Conservation (phyloP, 2,888 invertebrate species). For the Caenorhabditis sp. region DNA sequence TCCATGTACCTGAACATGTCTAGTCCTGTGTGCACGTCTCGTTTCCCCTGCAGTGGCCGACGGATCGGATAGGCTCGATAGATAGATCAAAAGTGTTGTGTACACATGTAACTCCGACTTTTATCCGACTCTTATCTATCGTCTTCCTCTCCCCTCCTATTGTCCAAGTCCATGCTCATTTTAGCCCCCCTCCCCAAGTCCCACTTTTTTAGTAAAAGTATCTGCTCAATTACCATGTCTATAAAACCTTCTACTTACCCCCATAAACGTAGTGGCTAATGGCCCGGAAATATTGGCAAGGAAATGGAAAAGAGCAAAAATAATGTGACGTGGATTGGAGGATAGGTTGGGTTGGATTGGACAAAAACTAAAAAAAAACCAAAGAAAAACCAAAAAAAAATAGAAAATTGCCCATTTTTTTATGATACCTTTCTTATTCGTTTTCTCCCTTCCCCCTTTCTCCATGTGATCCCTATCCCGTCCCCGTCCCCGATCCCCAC, state of each 20-base stretch:
- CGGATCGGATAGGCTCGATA: constrained; percentile 11
- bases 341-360: too few species aligned
- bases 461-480: neutral
- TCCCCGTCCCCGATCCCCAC: too few species aligned
- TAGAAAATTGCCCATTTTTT: constrained; percentile 24
- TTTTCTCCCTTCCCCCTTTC: neutral
- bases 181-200: too few species aligned
- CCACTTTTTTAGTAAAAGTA: too few species aligned
- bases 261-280: constrained; percentile 27
- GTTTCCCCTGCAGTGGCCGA: constrained; percentile 40
- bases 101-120: constrained; percentile 64
- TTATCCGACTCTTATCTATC: too few species aligned
- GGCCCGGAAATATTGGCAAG: constrained; percentile 39
- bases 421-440: constrained; percentile 21
- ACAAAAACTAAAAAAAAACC: too few species aligned
- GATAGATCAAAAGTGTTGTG: constrained; percentile 67
- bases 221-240: constrained; percentile 49
- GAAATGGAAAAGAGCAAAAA: constrained; percentile 18
- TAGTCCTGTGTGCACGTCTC: constrained; percentile 46
- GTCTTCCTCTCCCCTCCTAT: too few species aligned
- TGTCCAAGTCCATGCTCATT: too few species aligned
- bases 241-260: constrained; percentile 30
- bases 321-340: constrained; percentile 40
- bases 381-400: too few species aligned
- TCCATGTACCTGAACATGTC: neutral